Conservation (phyloP, 2,888 invertebrate species). For the Muscina levida region DNA sequence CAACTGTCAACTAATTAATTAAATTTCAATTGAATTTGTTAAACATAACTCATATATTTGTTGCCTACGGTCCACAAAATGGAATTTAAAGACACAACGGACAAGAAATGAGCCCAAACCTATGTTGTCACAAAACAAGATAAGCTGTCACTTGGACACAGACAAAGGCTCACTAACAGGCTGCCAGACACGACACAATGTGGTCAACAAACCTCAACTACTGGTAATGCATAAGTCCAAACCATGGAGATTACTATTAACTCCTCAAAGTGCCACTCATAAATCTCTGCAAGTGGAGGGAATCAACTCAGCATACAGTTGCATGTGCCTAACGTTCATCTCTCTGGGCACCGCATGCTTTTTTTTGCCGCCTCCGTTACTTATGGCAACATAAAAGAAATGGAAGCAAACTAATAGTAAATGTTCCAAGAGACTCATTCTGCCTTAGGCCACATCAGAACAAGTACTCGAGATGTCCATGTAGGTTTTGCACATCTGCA, state of each 20-base stretch:
- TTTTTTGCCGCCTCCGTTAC: too few relatives aligned
- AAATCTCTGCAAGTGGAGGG: conserved; percentile 55
- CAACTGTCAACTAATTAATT: conserved; percentile 79
- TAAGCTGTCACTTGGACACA: conserved; percentile 75
- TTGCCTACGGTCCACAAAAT: not conserved
- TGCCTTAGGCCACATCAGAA: not conserved
- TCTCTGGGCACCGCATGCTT: too few relatives aligned
- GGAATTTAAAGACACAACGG: conserved; percentile 5
- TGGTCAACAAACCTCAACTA: conserved; percentile 29
- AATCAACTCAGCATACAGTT: conserved; percentile 13
- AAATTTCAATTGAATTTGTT: conserved; percentile 79
- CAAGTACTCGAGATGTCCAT: not conserved
- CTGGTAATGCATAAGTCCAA: conserved; percentile 13
- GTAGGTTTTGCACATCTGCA: not conserved
- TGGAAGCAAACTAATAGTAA: not conserved
- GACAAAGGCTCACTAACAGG: conserved; percentile 25
- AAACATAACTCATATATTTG: conserved; percentile 40
- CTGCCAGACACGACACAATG: conserved; percentile 12
- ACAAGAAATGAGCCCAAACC: conserved; percentile 42
- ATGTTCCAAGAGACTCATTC: not conserved
- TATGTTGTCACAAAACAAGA: conserved; percentile 70
- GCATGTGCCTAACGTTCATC: not conserved
- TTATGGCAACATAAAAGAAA: conserved; percentile 37
- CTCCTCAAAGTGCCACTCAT: conserved; percentile 20
- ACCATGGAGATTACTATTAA: conserved; percentile 27